Percentiles rank a stretch among this genome's conserved stretches.
phyloP scores from a whole-genome alignment of 2,113 vertebrate species.

The Chrysemys picta region DNA sequence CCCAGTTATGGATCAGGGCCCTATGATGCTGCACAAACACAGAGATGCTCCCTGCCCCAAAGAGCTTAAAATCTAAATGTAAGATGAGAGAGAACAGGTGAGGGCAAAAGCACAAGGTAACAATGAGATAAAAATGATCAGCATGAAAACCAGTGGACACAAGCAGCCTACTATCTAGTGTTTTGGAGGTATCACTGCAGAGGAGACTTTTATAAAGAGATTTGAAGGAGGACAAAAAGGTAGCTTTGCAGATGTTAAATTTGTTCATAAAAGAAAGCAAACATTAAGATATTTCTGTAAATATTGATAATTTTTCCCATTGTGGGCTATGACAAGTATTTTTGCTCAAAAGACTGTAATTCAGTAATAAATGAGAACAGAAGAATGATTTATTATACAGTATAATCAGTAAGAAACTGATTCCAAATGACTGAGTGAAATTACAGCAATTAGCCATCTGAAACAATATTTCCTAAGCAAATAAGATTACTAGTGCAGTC shows the following conservation, averaged over 20 bases:
- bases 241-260: neutral
- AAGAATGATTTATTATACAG: neutral
- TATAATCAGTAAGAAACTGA: slow-evolving; percentile 15
- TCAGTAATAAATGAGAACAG: neutral
- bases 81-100: neutral
- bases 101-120: neutral
- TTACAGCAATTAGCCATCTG: neutral
- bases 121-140: neutral
- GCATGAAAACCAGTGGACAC: neutral
- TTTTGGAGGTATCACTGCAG: neutral
- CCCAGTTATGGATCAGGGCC: neutral
- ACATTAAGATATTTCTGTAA: neutral
- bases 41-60: neutral
- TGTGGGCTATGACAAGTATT: neutral
- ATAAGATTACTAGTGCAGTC: neutral
- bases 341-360: slow-evolving; percentile 3
- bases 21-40: neutral
- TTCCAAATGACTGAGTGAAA: slow-evolving; percentile 24
- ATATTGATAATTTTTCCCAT: neutral
- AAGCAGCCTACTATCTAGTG: neutral
- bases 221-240: neutral
- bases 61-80: neutral
- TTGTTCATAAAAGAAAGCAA: neutral
- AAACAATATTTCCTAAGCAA: slow-evolving; percentile 6
- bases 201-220: neutral